These are phyloP conservation scores for Drosophila azteca DNA, from an alignment of 1,140 invertebrate species.

Conservation along the genomic window DNA sequence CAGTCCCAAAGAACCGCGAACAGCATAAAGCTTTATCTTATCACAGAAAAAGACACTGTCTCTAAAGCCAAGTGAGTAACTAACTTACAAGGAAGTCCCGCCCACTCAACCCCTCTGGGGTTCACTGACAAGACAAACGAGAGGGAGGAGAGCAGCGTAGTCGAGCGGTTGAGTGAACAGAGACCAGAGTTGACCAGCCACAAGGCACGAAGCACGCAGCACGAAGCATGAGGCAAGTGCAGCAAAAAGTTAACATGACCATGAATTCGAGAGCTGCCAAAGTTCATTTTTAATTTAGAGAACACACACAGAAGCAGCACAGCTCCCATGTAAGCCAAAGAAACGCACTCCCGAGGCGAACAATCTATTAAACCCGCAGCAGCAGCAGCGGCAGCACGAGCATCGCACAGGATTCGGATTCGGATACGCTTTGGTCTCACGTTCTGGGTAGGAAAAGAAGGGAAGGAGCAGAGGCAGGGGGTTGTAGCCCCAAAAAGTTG, in stretches of 20 bases:
- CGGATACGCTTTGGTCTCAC: slow-evolving; percentile 14
- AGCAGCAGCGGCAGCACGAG: not conserved
- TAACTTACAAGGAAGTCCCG: slow-evolving; percentile 46
- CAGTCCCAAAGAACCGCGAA: slow-evolving; percentile 48
- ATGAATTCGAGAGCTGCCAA: slow-evolving; percentile 74
- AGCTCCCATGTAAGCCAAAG: not conserved
- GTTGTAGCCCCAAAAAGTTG: slow-evolving; percentile 64
- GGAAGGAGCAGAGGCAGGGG: not conserved
- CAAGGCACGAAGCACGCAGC: not conserved
- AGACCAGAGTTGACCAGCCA: slow-evolving; percentile 55
- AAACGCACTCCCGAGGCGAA: slow-evolving; percentile 43
- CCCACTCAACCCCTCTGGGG: not conserved
- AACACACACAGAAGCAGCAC: slow-evolving; percentile 10
- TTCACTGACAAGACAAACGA: slow-evolving; percentile 58
- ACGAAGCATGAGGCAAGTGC: slow-evolving; percentile 29
- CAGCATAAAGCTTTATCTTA: slow-evolving; percentile 67
- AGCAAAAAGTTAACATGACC: slow-evolving; percentile 78
- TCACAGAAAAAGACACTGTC: slow-evolving; percentile 34
- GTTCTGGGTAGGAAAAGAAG: slow-evolving; percentile 10
- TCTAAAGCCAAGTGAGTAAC: slow-evolving; percentile 59
- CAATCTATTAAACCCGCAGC: slow-evolving; percentile 65
- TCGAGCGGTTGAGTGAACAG: slow-evolving; percentile 6
- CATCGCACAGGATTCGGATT: slow-evolving; percentile 8
- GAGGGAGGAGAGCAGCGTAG: slow-evolving; percentile 4
- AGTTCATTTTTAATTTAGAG: slow-evolving; percentile 78